A percentile compares a stretch with the other conserved stretches of the same genome.
phyloP scores from a whole-genome alignment of 92 coral and sea anemone species.

The Actinernus sp. region DNA sequence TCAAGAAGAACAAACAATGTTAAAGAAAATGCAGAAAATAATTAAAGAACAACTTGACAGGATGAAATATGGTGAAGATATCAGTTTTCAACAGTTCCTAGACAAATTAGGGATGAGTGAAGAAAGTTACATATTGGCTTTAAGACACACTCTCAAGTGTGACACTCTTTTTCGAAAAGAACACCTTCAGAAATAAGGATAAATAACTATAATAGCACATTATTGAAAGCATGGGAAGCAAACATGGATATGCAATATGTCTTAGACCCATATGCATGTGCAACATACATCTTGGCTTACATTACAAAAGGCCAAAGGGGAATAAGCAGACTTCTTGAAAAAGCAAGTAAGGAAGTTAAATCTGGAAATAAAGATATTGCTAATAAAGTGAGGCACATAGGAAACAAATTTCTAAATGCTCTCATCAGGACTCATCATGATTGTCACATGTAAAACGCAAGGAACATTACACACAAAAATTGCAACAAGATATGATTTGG shows the following conservation, averaged over 20 bases:
- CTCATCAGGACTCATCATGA: too few relatives aligned
- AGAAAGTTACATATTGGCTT: slow-evolving; percentile 46
- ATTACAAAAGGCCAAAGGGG: slow-evolving; percentile 79
- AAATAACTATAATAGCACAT: slow-evolving; percentile 39
- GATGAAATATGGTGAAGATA: slow-evolving; percentile 52
- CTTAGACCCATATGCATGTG: slow-evolving; percentile 74
- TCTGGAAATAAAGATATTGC: slow-evolving; percentile 62
- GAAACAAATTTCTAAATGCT: too few relatives aligned
- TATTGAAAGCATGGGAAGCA: slow-evolving; percentile 69
- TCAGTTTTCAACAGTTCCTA: slow-evolving; percentile 43
- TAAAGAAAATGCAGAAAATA: slow-evolving; percentile 34
- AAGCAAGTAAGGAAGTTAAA: slow-evolving; percentile 66
- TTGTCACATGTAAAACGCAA: too few relatives aligned
- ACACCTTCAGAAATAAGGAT: slow-evolving; percentile 62
- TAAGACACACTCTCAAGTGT: slow-evolving; percentile 30
- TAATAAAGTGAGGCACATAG: slow-evolving; percentile 60
- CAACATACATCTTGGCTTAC: slow-evolving; percentile 56
- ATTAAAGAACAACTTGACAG: slow-evolving; percentile 20
- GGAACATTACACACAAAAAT: too few relatives aligned
- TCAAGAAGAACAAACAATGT: neutral
- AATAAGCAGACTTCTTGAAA: slow-evolving; percentile 70
- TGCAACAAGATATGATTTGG: too few relatives aligned
- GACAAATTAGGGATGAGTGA: slow-evolving; percentile 29
- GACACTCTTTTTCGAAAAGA: slow-evolving; percentile 48
- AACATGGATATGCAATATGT: slow-evolving; percentile 75